These are phyloP conservation scores for Spongilla lacustris DNA, from an alignment of 37 sponge, comb jelly and placozoan genomes.

Conservation along the genomic window DNA sequence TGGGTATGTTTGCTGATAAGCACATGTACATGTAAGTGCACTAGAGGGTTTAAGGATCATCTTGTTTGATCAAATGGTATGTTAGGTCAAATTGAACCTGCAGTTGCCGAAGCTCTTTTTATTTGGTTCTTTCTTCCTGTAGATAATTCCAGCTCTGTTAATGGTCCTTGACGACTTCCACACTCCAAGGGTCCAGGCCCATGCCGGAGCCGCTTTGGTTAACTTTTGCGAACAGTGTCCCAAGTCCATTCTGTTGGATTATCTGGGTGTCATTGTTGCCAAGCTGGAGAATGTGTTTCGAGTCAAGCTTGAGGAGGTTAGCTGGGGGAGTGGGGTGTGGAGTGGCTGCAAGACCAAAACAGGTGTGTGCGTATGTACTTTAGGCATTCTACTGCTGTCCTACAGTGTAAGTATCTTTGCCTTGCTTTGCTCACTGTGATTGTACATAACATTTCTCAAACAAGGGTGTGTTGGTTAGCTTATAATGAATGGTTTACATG, in stretches of 20 bases:
- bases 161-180: slow-evolving; percentile 81
- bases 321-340: not conserved
- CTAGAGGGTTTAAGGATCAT: too few relatives aligned
- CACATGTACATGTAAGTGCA: too few relatives aligned
- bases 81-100: too few relatives aligned
- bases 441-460: too few relatives aligned
- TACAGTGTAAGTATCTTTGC: too few relatives aligned
- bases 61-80: too few relatives aligned
- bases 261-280: slow-evolving; percentile 70
- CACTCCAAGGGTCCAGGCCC: slow-evolving; percentile 92
- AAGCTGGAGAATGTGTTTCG: slow-evolving; percentile 69
- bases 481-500: too few relatives aligned
- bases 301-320: slow-evolving; percentile 72
- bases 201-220: slow-evolving; percentile 93
- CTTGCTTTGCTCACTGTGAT: too few relatives aligned
- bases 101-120: not conserved
- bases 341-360: not conserved
- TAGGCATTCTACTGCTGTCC: too few relatives aligned
- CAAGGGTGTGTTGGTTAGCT: too few relatives aligned
- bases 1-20: too few relatives aligned
- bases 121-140: not conserved
- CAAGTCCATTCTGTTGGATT: slow-evolving; percentile 75
- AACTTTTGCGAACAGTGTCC: slow-evolving; percentile 96
- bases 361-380: too few relatives aligned
- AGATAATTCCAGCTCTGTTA: slow-evolving; percentile 90